Evolutionary conservation across 1,140 invertebrate genomes (phyloP).

Genomic region (Caligus rogercresseyi): DNA sequence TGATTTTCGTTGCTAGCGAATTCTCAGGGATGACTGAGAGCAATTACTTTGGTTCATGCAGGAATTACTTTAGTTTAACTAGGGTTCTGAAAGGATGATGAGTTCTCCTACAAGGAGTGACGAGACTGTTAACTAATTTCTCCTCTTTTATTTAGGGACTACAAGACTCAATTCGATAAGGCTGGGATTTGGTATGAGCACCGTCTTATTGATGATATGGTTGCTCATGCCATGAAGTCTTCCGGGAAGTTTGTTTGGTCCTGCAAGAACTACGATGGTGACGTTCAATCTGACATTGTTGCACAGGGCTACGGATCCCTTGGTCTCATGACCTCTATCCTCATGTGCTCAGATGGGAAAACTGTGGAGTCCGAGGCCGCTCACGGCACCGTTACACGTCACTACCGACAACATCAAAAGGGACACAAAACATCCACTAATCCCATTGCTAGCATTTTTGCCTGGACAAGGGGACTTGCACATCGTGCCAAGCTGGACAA

Average conservation of each 20-base stretch:
- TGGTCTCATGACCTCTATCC: slow-evolving; percentile 43
- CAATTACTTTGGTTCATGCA: no score
- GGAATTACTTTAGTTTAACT: no score
- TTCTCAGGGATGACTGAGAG: no score
- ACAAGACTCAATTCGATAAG: slow-evolving; percentile 54
- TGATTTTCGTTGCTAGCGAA: no score
- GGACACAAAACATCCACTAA: slow-evolving; percentile 46
- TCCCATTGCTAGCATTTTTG: slow-evolving; percentile 35
- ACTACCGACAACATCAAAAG: slow-evolving; percentile 43
- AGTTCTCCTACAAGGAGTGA: no score
- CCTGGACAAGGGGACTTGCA: slow-evolving; percentile 27
- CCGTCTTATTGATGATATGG: slow-evolving; percentile 96
- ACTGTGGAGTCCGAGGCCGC: slow-evolving; percentile 48
- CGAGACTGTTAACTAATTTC: not conserved
- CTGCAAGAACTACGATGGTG: slow-evolving; percentile 97
- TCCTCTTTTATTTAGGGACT: slow-evolving; percentile 31
- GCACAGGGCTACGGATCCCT: slow-evolving; percentile 73
- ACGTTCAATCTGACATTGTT: slow-evolving; percentile 93
- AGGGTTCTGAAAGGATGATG: no score
- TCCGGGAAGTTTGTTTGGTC: slow-evolving; percentile 98
- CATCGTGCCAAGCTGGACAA: slow-evolving; percentile 37
- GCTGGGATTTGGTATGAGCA: slow-evolving; percentile 68
- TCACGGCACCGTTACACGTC: slow-evolving; percentile 46
- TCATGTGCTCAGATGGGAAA: slow-evolving; percentile 44
- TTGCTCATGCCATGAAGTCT: slow-evolving; percentile 92